Evolutionary conservation across 2,797 vertebrate genomes (phyloP), one percentile per base, ranked within the genome.

Genomic region (Passerculus sandwichensis): DNA sequence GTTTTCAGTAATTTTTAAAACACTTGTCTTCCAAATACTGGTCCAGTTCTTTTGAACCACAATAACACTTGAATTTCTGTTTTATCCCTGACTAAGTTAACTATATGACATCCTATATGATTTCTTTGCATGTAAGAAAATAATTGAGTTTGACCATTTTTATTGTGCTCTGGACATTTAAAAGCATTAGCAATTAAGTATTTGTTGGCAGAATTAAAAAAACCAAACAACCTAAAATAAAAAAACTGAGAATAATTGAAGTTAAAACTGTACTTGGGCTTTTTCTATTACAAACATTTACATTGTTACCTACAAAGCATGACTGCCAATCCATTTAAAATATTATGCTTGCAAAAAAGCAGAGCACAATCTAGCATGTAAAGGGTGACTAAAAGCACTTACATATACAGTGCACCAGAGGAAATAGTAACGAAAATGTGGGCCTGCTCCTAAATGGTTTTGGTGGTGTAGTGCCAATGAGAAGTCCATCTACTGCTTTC

Each of bases 401-500:
- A 44, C 2, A 30, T 3, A 21, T 56, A 15, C 29, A 64, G 10
- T 38, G 12, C 4, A 56, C 30, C 0, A 3, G 21, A 4, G 12
- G 21, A 79, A 74, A 47, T 7, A 36, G n/a, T 16, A 70, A 9
- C 32, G 7, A 56, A 78, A 70, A 51, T 27, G 8, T 50, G 8
- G 8, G 26, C 12, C 44, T 57, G 22, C 11, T 62, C 0, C 29
- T 71, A 40, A 36, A n/a, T 21, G 17, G 4, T 15, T 57, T 61
- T 50, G 32, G 19, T 66, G 32, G 44, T 26, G 11, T 21, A 53
- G 15, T 62, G 48, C 15, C 16, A 67, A 71, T 77, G 36, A 60
- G 40, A 59, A 48, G 13, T 38, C 26, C 36, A 29, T 25, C 11
- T 40, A 29, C 11, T 42, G 4, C 32, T 16, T 51, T 65, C 12